Conservation (phyloP, 2,113 vertebrate species). For the Alexandromys fortis region DNA sequence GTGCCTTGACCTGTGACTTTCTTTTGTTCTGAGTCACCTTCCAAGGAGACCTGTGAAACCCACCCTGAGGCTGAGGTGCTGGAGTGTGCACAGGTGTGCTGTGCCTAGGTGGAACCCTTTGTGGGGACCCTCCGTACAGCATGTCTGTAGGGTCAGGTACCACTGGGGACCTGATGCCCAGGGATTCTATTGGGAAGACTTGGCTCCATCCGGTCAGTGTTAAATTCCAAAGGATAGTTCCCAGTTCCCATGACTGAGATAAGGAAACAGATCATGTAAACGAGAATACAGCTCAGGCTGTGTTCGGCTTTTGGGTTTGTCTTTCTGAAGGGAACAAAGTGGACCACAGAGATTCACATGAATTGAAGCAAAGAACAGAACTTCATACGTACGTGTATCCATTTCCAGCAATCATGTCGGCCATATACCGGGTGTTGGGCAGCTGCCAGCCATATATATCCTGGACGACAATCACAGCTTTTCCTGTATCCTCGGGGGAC, state of each 20-base stretch:
- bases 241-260: not conserved
- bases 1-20: not conserved
- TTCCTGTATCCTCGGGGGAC: conserved; percentile 86
- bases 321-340: not conserved
- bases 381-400: conserved; percentile 90
- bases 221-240: not conserved
- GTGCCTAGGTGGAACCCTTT: not conserved
- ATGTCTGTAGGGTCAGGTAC: not conserved
- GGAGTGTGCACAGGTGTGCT: not conserved
- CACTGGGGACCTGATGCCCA: not conserved
- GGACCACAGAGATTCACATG: not conserved
- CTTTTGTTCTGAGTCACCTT: not conserved
- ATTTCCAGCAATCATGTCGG: conserved; percentile 91
- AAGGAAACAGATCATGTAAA: not conserved
- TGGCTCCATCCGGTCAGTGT: not conserved
- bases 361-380: conserved; percentile 5
- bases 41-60: not conserved
- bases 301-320: not conserved
- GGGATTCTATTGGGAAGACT: accelerated
- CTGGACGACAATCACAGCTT: conserved; percentile 93
- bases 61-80: not conserved
- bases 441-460: conserved; percentile 94
- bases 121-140: not conserved
- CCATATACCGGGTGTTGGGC: conserved; percentile 94
- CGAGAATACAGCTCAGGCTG: not conserved